A percentile compares a stretch with the other conserved stretches of the same genome.
These are phyloP conservation scores for Bovichtus variegatus DNA, from an alignment of 2,797 vertebrate genomes.

Conservation along the genomic window DNA sequence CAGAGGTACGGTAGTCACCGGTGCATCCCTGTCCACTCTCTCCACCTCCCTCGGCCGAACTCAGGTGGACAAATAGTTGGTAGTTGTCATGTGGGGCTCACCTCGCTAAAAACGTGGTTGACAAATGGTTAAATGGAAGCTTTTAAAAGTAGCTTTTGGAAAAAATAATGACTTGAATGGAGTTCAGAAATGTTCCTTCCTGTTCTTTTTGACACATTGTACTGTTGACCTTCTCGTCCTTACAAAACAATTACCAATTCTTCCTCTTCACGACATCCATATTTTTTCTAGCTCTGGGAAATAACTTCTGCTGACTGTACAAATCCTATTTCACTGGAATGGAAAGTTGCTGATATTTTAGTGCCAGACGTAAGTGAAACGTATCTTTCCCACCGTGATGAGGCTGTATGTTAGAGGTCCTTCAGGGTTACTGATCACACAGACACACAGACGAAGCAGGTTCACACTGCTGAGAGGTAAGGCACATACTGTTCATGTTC, in stretches of 20 bases:
- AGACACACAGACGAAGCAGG: not conserved
- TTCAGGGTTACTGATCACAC: slow-evolving; percentile 1
- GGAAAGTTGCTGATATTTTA: slow-evolving; percentile 43
- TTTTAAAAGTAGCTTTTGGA: slow-evolving; percentile 5
- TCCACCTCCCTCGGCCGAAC: not conserved
- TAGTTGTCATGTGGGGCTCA: not conserved
- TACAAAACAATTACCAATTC: slow-evolving; percentile 41
- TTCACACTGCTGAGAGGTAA: not conserved
- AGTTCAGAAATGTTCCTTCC: slow-evolving; percentile 14
- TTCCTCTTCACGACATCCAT: slow-evolving; percentile 40
- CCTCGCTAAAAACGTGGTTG: not conserved
- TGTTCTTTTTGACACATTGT: slow-evolving; percentile 26
- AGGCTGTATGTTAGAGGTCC: slow-evolving; percentile 2
- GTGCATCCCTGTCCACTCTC: not conserved
- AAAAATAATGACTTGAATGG: slow-evolving; percentile 20
- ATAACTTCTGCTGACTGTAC: slow-evolving; percentile 59
- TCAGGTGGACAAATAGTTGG: not conserved
- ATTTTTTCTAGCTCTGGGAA: slow-evolving; percentile 39
- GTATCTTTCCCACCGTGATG: slow-evolving; percentile 19
- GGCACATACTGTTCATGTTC: not conserved
- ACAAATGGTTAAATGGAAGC: slow-evolving; percentile 20
- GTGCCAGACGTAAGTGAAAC: slow-evolving; percentile 25
- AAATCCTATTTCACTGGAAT: slow-evolving; percentile 49
- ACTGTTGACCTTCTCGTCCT: slow-evolving; percentile 25
- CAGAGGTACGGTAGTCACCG: not conserved